Evolutionary conservation across 2,888 invertebrate species (phyloP), one percentile per base, ranked within the genome.

Genomic region (Netelia fuscicornis): DNA sequence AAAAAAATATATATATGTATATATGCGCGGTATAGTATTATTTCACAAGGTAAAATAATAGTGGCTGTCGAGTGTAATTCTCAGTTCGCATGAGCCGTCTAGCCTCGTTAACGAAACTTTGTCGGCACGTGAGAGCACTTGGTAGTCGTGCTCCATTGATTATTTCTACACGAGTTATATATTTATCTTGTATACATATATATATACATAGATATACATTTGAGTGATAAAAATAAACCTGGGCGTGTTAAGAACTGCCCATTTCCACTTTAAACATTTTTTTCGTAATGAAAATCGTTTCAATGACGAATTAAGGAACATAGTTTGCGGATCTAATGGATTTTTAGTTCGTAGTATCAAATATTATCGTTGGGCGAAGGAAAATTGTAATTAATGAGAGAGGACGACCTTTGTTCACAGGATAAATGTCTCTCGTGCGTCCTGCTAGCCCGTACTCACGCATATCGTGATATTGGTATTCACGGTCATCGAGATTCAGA

Each of bases 11-110:
- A 5, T 13, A 48, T 48, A 48, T 48, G 9, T 30, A 13, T 3
- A 74, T 48, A 11, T 48, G 13, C 6, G 6, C 37, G 37, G 20
- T 42, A 65, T 52, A 44, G 67, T 30, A 42, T 81, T 72, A 67
- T 84, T 77, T 65, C 84, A 62, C 76, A 84, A 81, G 65, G 42
- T 72, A 72, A 81, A 84, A 81, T 81, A 77, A 84, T 84, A 62
- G 76, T 48, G 54, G 42, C 72, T 54, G 81, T 76, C 71, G 65
- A 52, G 58, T 67, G 60, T 77, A 67, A 72, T 84, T 76, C 76
- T 72, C 52, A 25, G 48, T 76, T 52, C 58, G 17, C 20, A 71
- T 44, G n/a, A 58, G 25, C 60, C 48, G 67, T 84, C 54, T 44
- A 79, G 81, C 30, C 84, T 84, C 76, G 76, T 81, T 81, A 84